These are phyloP conservation scores for Phyllopteryx taeniolatus DNA, from an alignment of 2,113 vertebrate species.

Conservation along the genomic window DNA sequence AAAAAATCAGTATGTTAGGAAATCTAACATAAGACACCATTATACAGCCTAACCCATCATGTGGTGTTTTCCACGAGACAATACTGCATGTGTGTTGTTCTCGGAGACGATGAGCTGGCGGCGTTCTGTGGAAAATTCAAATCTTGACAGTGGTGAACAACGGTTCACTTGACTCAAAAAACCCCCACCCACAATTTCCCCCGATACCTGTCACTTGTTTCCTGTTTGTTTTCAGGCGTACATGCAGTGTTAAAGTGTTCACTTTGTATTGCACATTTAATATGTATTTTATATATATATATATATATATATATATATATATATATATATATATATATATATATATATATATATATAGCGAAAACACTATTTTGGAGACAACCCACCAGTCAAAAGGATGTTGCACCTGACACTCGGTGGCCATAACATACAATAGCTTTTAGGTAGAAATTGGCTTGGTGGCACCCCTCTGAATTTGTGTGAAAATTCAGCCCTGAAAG, in stretches of 20 bases:
- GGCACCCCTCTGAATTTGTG: not conserved
- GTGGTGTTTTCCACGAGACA: not conserved
- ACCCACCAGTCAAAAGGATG: not conserved
- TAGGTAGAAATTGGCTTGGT: not conserved
- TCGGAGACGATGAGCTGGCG: not conserved
- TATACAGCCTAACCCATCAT: not conserved
- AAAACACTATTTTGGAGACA: not conserved
- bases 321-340: too few relatives aligned
- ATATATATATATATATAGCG: too few relatives aligned
- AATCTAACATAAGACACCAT: not conserved
- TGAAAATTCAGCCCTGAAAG: not conserved
- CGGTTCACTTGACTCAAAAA: not conserved
- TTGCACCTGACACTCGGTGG: not conserved
- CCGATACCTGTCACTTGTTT: not conserved
- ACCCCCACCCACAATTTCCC: not conserved
- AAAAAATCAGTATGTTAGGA: not conserved
- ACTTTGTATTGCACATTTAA: not conserved
- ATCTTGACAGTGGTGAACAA: not conserved
- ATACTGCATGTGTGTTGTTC: not conserved
- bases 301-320: too few relatives aligned
- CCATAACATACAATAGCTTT: not conserved
- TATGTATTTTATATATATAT: too few relatives aligned
- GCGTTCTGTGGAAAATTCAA: not conserved
- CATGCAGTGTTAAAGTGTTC: not conserved
- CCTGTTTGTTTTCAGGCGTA: not conserved